Evolutionary conservation across 92 coral and sea anemone species (phyloP), one percentile per base, ranked within the genome.

Genomic region (Pocillopora meandrina): DNA sequence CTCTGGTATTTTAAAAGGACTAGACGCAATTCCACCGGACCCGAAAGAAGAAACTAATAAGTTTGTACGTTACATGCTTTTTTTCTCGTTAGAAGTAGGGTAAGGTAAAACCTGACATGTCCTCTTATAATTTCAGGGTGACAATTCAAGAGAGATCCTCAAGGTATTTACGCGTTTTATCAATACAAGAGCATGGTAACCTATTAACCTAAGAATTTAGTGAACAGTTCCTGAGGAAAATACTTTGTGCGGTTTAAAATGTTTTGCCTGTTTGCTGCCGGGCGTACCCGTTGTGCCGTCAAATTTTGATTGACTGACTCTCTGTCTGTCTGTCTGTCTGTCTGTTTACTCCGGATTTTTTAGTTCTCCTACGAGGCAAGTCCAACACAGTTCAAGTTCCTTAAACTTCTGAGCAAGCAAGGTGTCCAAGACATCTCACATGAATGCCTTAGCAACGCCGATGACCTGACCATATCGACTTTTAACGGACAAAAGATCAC

Each of bases 341-440:
- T 63, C 33, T 5, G 14, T 68, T 3, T 56, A 56, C 34, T 57
- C 34, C 8, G n/a, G 70, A 26, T 56, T 14, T 81, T 68, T n/a
- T 57, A 84, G 88, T 84, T 84, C 26, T 76, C 83, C 2, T 84
- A 84, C 83, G 83, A 75, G 21, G 82, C 77, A 33, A 77, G 82
- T 42, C 42, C 82, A 55, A 84, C 88, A n/a, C 88, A 84, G 72
- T 84, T 84, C 88, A 84, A 84, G 73, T 84, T 84, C 71, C 88
- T 84, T 34, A 82, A 82, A 10, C 76, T 84, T 35, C 55, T 84
- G 36, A 84, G 88, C 76, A 34, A 35, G 56, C 69, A 69, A 35
- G 88, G 88, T 18, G 88, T 57, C 56, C 88, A 84, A n/a, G 58
- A 68, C 59, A 70, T 84, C 64, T 72, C 83, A 0, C 88, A 84